These are phyloP conservation scores for Myocastor coypus DNA, from an alignment of 2,113 vertebrate species.

Conservation along the genomic window DNA sequence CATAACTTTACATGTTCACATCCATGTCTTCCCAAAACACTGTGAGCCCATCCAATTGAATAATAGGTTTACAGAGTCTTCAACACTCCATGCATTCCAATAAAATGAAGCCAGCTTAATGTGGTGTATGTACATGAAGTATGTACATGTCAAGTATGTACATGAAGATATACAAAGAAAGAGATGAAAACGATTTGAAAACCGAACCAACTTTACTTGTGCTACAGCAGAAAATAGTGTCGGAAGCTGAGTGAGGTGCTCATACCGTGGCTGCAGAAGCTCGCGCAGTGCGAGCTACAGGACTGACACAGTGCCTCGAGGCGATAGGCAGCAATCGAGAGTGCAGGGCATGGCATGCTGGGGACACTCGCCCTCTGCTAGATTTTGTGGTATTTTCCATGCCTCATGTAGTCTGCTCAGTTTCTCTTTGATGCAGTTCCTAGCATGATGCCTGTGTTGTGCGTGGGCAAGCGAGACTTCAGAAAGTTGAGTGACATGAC, in stretches of 20 bases:
- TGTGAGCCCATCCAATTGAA: neutral
- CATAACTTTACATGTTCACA: neutral
- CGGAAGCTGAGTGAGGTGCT: neutral
- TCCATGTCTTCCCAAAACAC: neutral
- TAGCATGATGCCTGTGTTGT: neutral
- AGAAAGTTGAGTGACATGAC: neutral
- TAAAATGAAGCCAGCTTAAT: neutral
- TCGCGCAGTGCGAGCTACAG: neutral
- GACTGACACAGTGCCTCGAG: neutral
- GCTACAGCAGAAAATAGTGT: neutral
- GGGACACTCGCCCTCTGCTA: neutral
- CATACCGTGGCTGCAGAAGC: neutral
- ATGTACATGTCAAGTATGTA: no score
- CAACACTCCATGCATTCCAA: neutral
- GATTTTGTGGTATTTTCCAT: neutral
- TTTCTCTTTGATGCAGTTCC: neutral
- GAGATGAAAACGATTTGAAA: conserved; percentile 18
- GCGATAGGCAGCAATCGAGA: neutral
- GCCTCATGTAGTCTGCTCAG: neutral
- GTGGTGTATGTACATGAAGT: no score
- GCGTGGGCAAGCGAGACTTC: neutral
- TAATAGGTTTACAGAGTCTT: neutral
- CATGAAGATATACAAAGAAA: neutral
- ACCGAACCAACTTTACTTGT: neutral
- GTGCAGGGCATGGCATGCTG: neutral